Base-by-base conservation (phyloP, 2,797 vertebrate species). In the Liparis tanakae region DNA sequence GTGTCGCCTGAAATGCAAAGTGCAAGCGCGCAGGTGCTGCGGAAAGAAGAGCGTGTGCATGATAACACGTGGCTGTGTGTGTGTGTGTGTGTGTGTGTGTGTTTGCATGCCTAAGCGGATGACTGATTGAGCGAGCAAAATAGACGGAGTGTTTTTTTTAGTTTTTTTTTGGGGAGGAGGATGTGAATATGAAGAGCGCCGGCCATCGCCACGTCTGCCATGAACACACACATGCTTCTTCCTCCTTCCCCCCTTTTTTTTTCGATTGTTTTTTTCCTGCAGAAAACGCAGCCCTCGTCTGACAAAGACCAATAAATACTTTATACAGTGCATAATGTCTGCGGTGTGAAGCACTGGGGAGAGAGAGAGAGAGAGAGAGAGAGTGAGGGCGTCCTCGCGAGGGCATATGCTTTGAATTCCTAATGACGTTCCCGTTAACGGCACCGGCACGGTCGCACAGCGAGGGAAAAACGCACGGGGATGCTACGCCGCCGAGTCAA, bases 231-330 rank as follows among this genome's bases (percentile, higher is more conserved):
- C 68, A 62, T 30, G n/a, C n/a, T n/a, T n/a, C 79, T 84, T 30
- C 76, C 63, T 83, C 79, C 80, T 56, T 89, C 91, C 85, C 68
- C n/a, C n/a, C n/a, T n/a, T n/a, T 88, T 75, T 87, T 89, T 85
- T 30, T 85, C 88, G 87, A 92, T 90, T 91, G 84, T 89, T 89
- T 55, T 88, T 54, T 88, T 82, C 65, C 82, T 76, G 87, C 74
- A 89, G 83, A 91, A 93, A 87, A 92, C 70, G 89, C 92, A 89
- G 89, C 43, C 78, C 74, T 88, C 70, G 74, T 89, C 90, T 94
- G 91, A 94, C 93, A 95, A 94, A 94, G 94, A 89, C 90, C 93
- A 94, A 94, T 95, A 95, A 95, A 95, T 95, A 95, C 93, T 95
- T 95, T 93, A 95, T 94, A 94, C 86, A 85, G 92, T 91, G 94